Evolutionary conservation across 2,797 vertebrate genomes (phyloP), one percentile per base, ranked within the genome.

Genomic region (Danio tinwini): DNA sequence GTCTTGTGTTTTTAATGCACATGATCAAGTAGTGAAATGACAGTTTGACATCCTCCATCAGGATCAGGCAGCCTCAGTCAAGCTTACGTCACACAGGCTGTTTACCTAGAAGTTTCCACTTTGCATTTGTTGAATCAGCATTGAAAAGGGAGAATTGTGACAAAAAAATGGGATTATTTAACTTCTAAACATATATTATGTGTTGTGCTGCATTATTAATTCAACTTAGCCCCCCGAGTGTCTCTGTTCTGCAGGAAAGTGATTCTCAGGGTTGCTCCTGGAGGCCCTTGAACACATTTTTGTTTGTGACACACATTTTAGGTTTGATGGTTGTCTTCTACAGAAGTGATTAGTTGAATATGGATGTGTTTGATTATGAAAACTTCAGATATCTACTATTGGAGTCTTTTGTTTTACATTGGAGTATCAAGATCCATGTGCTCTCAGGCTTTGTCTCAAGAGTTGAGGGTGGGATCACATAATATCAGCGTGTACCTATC

Each of bases 361-460:
- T 5, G 67, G 50, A 29, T 13, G 49, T 40, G 50, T 55, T 19
- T 53, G 29, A 53, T 53, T 55, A 55, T 17, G n/a, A 14, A 17
- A 12, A 14, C 52, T 42, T 42, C 11, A 11, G 42, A 9, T 14
- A 55, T 7, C 5, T 42, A 14, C 37, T 55, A 6, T 14, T 42
- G 40, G 40, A 52, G 17, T 69, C 13, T 17, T 29, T 17, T 7
- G 59, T 21, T 40, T 29, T 62, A 81, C 10, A 72, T 47, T 76
- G 13, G 55, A n/a, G 21, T 19, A 75, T 70, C 85, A 75, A 81
- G 78, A 79, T 81, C 87, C 91, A 90, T 89, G 88, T 92, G 91
- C 89, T 82, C 85, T 52, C 13, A 52, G 52, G 12, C 50, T 74
- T 81, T 77, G n/a, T 59, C 47, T 10, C 83, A 83, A 83, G 67